Conservation (phyloP, 2,113 vertebrate genomes). For the Brachyhypopomus gauderio region DNA sequence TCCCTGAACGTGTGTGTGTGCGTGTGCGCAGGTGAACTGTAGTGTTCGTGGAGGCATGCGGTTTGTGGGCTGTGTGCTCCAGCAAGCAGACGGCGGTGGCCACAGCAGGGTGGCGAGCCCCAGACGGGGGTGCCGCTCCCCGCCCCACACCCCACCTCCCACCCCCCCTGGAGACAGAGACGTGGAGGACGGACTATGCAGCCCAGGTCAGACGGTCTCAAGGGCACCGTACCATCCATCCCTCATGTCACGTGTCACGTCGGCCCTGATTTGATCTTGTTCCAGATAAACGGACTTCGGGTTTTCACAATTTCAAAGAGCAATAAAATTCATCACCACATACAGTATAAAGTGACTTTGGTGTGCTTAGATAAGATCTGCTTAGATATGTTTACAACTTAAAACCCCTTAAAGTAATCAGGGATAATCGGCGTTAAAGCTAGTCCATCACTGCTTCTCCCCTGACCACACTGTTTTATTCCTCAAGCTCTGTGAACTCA, state of each 20-base stretch:
- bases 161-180: conserved; percentile 69
- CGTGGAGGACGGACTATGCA: conserved; percentile 67
- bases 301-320: not conserved
- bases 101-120: conserved; percentile 69
- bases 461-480: not conserved
- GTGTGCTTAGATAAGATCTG: too few relatives aligned
- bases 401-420: too few relatives aligned
- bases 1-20: not conserved
- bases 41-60: conserved; percentile 84
- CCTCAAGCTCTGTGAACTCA: not conserved
- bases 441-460: not conserved
- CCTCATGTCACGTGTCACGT: not conserved
- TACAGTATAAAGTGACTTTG: too few relatives aligned
- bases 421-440: not conserved
- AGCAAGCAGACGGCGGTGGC: conserved; percentile 72
- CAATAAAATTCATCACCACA: too few relatives aligned
- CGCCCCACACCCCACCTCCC: conserved; percentile 62
- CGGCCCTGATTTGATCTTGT: too few relatives aligned
- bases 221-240: not conserved
- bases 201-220: conserved; percentile 66
- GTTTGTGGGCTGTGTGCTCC: conserved; percentile 88
- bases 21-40: conserved; percentile 81
- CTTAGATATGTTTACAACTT: too few relatives aligned
- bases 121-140: conserved; percentile 68
- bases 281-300: too few relatives aligned